Evolutionary conservation across 1,140 invertebrate species (phyloP).

Genomic region (Probaryconus sp.): DNA sequence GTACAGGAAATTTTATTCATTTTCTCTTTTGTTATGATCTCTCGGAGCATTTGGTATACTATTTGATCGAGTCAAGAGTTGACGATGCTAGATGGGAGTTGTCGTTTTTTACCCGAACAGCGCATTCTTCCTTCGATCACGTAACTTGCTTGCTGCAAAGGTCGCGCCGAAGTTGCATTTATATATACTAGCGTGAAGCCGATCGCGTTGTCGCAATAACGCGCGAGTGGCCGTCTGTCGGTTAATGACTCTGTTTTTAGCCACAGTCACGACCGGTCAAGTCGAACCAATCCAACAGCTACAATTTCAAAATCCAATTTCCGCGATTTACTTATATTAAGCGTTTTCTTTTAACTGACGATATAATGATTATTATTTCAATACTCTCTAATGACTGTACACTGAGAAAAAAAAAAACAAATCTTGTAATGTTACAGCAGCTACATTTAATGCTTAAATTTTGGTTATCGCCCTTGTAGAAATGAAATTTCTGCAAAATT

Average conservation of each 20-base stretch:
- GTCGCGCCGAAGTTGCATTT: slow-evolving; percentile 22
- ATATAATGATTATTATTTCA: too few species aligned
- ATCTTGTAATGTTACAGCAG: too few species aligned
- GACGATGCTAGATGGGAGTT: slow-evolving; percentile 6
- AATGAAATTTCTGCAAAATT: too few species aligned
- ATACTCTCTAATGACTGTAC: too few species aligned
- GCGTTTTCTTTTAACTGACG: not conserved
- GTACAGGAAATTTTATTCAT: too few species aligned
- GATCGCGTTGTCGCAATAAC: slow-evolving; percentile 34
- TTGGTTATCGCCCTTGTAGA: too few species aligned
- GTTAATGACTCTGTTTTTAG: too few species aligned
- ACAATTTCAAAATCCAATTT: slow-evolving; percentile 8
- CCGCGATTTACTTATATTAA: not conserved
- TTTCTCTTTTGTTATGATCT: too few species aligned
- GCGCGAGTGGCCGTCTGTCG: not conserved
- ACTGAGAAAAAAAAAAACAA: too few species aligned
- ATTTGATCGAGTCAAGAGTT: too few species aligned
- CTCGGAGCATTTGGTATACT: too few species aligned
- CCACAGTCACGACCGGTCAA: slow-evolving; percentile 34
- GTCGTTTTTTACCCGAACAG: slow-evolving; percentile 14
- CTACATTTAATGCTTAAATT: too few species aligned
- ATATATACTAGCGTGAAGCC: slow-evolving; percentile 16
- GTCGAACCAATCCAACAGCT: slow-evolving; percentile 8
- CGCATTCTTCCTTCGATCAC: slow-evolving; percentile 38
- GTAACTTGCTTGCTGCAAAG: slow-evolving; percentile 30